Evolutionary conservation across 2,113 vertebrate species (phyloP).

Genomic region (Sigmodon hispidus): DNA sequence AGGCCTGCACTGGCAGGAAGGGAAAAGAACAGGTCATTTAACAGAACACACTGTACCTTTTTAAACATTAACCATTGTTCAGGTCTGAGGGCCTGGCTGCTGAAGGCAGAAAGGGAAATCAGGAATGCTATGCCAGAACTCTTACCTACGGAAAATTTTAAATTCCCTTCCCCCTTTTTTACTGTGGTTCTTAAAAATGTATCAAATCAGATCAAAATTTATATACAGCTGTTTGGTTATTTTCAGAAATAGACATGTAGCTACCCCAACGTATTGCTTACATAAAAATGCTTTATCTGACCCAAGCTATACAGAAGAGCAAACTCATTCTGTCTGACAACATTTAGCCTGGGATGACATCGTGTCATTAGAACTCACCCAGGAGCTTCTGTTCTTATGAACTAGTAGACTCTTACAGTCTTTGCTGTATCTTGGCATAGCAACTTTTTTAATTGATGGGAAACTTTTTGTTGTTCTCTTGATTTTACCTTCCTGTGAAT

Average conservation of each 20-base stretch:
- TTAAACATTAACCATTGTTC: constrained; percentile 88
- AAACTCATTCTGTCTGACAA: constrained; percentile 11
- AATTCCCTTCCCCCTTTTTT: neutral
- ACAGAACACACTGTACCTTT: constrained; percentile 83
- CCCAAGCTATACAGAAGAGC: neutral
- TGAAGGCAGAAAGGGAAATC: constrained; percentile 75
- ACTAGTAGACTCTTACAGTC: neutral
- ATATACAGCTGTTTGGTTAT: neutral
- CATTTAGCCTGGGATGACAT: neutral
- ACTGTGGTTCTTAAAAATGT: neutral
- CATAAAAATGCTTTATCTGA: constrained; percentile 38
- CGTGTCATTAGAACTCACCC: neutral
- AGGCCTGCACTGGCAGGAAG: constrained; percentile 79
- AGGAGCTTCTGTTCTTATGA: neutral
- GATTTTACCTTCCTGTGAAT: constrained; percentile 33
- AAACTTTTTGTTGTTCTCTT: neutral
- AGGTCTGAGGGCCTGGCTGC: constrained; percentile 82
- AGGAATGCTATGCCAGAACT: constrained; percentile 75
- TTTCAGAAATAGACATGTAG: constrained; percentile 33
- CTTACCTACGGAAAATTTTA: constrained; percentile 74
- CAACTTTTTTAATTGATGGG: neutral
- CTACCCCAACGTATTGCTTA: neutral
- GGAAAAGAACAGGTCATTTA: constrained; percentile 84
- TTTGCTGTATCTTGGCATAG: neutral
- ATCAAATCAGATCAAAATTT: neutral